These are phyloP conservation scores for Drosophila phalerata DNA, from an alignment of 2,888 invertebrate genomes.

Conservation along the genomic window DNA sequence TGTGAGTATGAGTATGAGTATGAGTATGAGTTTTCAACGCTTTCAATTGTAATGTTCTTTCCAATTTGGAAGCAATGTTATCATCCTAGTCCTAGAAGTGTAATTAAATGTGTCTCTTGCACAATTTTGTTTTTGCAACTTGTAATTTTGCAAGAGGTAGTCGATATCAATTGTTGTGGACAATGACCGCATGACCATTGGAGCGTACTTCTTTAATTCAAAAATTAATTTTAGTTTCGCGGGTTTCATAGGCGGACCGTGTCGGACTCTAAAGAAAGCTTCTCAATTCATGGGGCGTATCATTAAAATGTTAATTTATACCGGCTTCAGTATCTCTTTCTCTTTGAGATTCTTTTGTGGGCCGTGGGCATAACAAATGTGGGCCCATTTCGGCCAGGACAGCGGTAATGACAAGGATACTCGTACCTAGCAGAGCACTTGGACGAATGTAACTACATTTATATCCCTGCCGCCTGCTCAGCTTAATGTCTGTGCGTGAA, in stretches of 20 bases:
- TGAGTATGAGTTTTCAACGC: no score
- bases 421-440: slow-evolving; percentile 9
- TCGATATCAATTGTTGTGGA: no score
- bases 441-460: slow-evolving; percentile 29
- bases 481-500: neutral
- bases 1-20: no score
- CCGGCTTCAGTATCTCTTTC: slow-evolving; percentile 8
- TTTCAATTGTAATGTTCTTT: no score
- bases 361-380: slow-evolving; percentile 39
- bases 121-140: no score
- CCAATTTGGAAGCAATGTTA: no score
- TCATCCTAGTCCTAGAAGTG: no score
- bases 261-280: neutral
- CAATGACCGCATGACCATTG: neutral
- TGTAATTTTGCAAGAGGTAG: no score
- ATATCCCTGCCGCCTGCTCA: slow-evolving; percentile 8
- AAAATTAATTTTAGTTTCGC: slow-evolving; percentile 3
- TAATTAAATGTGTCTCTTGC: no score
- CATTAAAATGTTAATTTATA: slow-evolving; percentile 52
- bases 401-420: slow-evolving; percentile 44
- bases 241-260: neutral
- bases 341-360: slow-evolving; percentile 11
- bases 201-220: neutral
- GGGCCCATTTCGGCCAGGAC: slow-evolving; percentile 30
- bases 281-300: slow-evolving; percentile 13